phyloP scores from a whole-genome alignment of 2,113 vertebrate species.

The Dicaeum eximium region DNA sequence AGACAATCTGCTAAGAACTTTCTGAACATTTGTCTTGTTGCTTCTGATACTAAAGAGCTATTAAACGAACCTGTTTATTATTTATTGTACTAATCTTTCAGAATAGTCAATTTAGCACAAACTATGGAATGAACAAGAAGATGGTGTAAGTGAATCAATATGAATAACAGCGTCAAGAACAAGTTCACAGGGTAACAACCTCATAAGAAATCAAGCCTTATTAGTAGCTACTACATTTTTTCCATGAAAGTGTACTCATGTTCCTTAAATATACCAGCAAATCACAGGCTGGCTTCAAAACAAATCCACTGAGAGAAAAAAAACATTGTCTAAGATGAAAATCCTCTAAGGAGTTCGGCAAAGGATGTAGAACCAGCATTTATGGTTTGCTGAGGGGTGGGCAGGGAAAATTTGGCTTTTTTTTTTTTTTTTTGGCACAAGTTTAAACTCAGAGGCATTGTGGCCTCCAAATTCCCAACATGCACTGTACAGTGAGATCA shows the following conservation, averaged over 20 bases:
- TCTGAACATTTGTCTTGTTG: background rate
- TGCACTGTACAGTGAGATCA: constrained; percentile 47
- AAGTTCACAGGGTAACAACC: background rate
- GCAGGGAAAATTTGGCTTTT: background rate
- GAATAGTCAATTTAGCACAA: background rate
- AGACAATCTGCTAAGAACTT: background rate
- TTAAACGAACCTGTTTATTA: background rate
- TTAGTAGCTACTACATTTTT: background rate
- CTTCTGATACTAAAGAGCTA: background rate
- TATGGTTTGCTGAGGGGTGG: background rate
- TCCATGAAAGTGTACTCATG: background rate
- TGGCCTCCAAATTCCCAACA: constrained; percentile 21
- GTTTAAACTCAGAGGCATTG: background rate
- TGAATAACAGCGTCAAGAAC: background rate
- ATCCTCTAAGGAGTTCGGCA: background rate
- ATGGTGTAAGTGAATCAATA: background rate
- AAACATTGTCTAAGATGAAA: background rate
- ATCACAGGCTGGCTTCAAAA: background rate
- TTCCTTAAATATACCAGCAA: background rate
- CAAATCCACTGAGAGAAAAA: background rate
- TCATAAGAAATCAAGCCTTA: background rate
- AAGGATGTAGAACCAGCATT: background rate
- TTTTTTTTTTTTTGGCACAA: background rate
- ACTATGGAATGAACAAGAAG: background rate
- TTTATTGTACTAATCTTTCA: background rate